A percentile compares a stretch with the other conserved stretches of the same genome.
Conservation (phyloP, 2,797 vertebrate species). For the Ctenochaetus hawaiiensis region DNA sequence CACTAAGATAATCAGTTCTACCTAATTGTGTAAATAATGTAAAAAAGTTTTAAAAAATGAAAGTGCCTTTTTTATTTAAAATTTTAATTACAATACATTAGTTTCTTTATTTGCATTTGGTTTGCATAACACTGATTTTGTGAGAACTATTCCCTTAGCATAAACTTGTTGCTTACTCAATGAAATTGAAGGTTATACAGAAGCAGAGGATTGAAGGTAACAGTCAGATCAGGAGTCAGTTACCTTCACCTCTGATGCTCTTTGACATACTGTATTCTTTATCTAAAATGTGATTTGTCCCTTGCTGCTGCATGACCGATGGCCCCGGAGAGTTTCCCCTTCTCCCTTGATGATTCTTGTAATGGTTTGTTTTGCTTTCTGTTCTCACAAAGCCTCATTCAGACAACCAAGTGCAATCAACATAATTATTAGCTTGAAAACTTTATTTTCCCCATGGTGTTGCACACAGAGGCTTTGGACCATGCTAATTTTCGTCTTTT, state of each 20-base stretch:
- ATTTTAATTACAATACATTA: neutral
- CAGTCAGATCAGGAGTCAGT: neutral
- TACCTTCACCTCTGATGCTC: conserved; percentile 2
- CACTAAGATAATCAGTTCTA: neutral
- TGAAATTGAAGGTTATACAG: neutral
- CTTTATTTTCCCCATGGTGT: conserved; percentile 53
- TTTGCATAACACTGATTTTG: conserved; percentile 4
- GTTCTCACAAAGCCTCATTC: conserved; percentile 45
- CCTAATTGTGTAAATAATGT: neutral
- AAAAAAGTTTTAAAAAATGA: neutral
- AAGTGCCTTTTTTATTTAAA: neutral
- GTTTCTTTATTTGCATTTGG: neutral
- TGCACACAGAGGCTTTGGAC: conserved; percentile 52
- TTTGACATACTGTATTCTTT: neutral
- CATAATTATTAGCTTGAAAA: conserved; percentile 73
- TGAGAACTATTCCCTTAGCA: neutral
- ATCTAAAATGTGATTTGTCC: conserved; percentile 13
- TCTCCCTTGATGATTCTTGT: conserved; percentile 18
- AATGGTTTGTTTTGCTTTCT: conserved; percentile 55
- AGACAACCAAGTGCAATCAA: conserved; percentile 64
- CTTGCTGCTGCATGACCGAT: conserved; percentile 19
- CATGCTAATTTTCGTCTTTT: conserved; percentile 60
- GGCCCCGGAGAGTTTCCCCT: conserved; percentile 19
- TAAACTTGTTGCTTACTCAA: neutral
- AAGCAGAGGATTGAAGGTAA: neutral